Percentiles rank a stretch among this genome's conserved stretches.
phyloP scores from a whole-genome alignment of 2,113 vertebrate genomes.

The Rhabdomys dilectus region DNA sequence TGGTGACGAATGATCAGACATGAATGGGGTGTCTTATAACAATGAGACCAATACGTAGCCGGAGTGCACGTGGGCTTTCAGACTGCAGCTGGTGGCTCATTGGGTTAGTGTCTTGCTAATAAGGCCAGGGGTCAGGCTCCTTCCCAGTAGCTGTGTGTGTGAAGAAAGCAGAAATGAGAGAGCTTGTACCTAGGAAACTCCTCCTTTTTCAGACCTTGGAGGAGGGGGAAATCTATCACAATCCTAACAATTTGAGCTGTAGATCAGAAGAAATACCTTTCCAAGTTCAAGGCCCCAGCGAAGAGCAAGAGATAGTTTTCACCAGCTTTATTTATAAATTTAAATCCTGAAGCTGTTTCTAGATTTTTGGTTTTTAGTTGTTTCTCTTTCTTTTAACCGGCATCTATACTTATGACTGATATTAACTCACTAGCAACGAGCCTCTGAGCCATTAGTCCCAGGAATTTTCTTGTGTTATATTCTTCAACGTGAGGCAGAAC shows the following conservation, averaged over 20 bases:
- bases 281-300: neutral
- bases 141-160: neutral
- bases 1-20: neutral
- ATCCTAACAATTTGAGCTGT: neutral
- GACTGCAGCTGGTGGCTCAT: neutral
- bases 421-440: neutral
- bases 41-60: no score
- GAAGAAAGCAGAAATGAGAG: neutral
- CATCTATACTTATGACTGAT: neutral
- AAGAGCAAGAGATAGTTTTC: neutral
- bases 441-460: neutral
- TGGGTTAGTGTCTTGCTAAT: neutral
- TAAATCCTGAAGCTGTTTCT: neutral
- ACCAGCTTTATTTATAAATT: no score
- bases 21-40: neutral
- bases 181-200: neutral
- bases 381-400: neutral
- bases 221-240: neutral
- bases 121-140: neutral
- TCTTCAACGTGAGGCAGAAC: neutral
- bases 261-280: neutral
- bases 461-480: no score
- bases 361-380: neutral
- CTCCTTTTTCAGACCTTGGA: neutral
- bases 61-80: neutral